A percentile compares a stretch with the other conserved stretches of the same genome.
Conservation (phyloP, 2,113 vertebrate species). For the Varanus komodoensis region DNA sequence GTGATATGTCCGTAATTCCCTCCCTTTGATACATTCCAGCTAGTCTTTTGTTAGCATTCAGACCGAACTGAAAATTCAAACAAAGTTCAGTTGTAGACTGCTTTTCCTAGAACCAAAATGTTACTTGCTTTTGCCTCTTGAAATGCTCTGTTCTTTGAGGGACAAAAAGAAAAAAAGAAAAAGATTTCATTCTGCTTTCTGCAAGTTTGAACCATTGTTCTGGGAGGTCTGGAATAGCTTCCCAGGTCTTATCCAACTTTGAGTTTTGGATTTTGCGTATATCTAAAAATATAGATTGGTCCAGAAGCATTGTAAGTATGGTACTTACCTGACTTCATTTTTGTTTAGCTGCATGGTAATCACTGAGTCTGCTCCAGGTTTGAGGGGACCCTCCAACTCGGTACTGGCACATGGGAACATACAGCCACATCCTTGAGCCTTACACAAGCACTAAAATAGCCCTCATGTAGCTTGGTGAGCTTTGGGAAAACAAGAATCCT, state of each 20-base stretch:
- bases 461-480: not conserved
- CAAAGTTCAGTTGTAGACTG: slow-evolving; percentile 19
- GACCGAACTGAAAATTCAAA: slow-evolving; percentile 38
- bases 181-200: not conserved
- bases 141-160: slow-evolving; percentile 25
- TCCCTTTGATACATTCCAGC: slow-evolving; percentile 66
- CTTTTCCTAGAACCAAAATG: slow-evolving; percentile 49
- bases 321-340: not conserved
- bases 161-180: not conserved
- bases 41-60: slow-evolving; percentile 61
- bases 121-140: slow-evolving; percentile 30
- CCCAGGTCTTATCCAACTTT: not conserved
- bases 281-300: not conserved
- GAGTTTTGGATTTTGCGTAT: not conserved
- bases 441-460: not conserved
- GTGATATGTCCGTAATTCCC: slow-evolving; percentile 56
- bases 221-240: not conserved
- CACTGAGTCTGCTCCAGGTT: not conserved
- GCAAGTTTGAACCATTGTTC: not conserved
- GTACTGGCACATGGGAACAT: too few species aligned
- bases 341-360: not conserved
- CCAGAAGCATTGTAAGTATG: not conserved
- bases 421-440: not conserved
- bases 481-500: not conserved
- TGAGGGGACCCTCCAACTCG: not conserved